Evolutionary conservation across 2,113 vertebrate genomes (phyloP).

Genomic region (Acrocephalus arundinaceus): DNA sequence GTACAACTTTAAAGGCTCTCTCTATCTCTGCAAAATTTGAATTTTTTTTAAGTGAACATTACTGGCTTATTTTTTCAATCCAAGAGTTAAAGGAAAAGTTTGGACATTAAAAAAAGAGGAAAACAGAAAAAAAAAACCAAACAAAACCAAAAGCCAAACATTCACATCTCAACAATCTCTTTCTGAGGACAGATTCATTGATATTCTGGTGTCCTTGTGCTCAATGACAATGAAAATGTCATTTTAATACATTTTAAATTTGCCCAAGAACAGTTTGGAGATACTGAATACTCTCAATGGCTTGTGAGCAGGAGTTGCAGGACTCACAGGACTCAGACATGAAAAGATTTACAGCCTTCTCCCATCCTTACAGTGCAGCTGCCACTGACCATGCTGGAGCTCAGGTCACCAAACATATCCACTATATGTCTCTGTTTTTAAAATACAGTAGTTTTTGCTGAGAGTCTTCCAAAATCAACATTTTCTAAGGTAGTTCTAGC

Average conservation of each 20-base stretch:
- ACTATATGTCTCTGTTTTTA: background rate
- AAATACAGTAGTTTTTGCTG: background rate
- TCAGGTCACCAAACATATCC: background rate
- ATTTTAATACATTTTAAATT: background rate
- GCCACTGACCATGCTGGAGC: background rate
- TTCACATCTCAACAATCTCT: background rate
- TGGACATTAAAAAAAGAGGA: background rate
- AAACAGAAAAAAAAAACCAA: background rate
- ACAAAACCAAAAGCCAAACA: background rate
- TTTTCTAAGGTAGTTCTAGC: background rate
- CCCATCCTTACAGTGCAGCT: background rate
- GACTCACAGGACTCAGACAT: background rate
- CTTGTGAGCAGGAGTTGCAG: background rate
- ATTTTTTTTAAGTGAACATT: background rate
- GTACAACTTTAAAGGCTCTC: background rate
- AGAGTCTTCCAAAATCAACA: background rate
- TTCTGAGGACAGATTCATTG: background rate
- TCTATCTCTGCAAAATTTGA: background rate
- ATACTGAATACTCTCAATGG: background rate
- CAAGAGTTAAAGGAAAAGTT: background rate
- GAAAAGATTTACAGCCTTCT: background rate
- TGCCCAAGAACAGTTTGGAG: background rate
- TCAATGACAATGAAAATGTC: background rate
- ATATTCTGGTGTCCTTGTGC: background rate
- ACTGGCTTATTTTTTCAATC: background rate